Percentiles rank a stretch among this genome's conserved stretches.
Evolutionary conservation across 2,797 vertebrate genomes (phyloP).

Genomic region (Macropodus opercularis): DNA sequence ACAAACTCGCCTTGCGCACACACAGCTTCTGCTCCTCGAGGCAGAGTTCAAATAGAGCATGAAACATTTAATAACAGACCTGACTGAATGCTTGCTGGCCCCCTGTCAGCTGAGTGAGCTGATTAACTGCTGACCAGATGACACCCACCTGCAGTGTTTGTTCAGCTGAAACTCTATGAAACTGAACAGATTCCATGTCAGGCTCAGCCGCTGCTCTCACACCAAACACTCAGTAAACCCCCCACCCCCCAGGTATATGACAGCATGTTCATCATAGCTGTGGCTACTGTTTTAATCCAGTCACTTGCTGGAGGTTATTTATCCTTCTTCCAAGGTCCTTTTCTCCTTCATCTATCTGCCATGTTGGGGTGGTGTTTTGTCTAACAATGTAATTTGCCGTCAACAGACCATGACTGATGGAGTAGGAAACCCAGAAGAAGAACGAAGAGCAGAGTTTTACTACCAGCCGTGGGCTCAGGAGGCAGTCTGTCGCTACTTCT

Average conservation of each 20-base stretch:
- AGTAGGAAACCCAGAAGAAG: conserved; percentile 97
- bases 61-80: conserved; percentile 31
- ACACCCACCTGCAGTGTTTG: conserved; percentile 41
- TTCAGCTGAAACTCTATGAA: conserved; percentile 38
- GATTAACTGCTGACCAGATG: conserved; percentile 41
- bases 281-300: background rate
- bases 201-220: conserved; percentile 8
- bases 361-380: background rate
- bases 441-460: conserved; percentile 97
- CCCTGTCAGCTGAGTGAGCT: conserved; percentile 8
- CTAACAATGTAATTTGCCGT: conserved; percentile 26
- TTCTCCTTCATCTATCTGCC: conserved; percentile 1
- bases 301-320: background rate
- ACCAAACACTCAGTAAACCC: background rate
- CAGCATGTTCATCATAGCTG: background rate
- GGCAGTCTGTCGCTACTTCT: conserved; percentile 98
- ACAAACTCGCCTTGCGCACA: background rate
- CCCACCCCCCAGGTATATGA: background rate
- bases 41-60: conserved; percentile 7
- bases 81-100: background rate
- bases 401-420: conserved; percentile 97
- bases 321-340: background rate
- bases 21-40: conserved; percentile 8
- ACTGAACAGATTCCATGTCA: conserved; percentile 24
- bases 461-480: conserved; percentile 99